phyloP scores from a whole-genome alignment of 2,888 invertebrate species.

The Bombyx huttoni region DNA sequence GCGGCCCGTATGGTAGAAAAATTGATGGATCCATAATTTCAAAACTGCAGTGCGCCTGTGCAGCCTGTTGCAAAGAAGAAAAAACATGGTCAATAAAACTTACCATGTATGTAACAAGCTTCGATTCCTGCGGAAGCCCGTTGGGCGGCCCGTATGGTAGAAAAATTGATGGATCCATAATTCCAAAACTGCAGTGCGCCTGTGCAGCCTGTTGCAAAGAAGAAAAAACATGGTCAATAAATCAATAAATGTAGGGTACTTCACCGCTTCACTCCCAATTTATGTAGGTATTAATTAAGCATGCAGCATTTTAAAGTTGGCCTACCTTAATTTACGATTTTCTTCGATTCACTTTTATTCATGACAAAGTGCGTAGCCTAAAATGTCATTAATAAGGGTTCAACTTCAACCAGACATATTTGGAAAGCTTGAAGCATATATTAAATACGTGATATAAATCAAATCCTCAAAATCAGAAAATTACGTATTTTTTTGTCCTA shows the following conservation, averaged over 20 bases:
- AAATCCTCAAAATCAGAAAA: background rate
- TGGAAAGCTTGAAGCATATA: slow-evolving; percentile 19
- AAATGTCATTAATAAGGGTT: background rate
- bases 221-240: background rate
- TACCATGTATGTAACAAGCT: slow-evolving; percentile 86
- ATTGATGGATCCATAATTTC: slow-evolving; percentile 82
- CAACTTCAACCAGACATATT: slow-evolving; percentile 11
- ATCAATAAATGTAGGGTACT: background rate
- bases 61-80: background rate
- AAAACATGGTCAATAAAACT: background rate
- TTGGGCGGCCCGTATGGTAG: slow-evolving; percentile 76
- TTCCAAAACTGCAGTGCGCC: background rate
- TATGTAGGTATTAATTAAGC: background rate
- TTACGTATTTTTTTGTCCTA: background rate
- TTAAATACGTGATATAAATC: slow-evolving; percentile 7
- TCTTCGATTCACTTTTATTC: background rate
- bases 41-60: background rate
- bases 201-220: background rate
- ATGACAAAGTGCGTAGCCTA: background rate
- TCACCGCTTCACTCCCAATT: background rate
- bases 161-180: slow-evolving; percentile 82
- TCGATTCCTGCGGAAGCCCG: slow-evolving; percentile 87
- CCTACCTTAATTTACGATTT: background rate
- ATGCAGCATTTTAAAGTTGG: background rate
- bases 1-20: slow-evolving; percentile 74